These are phyloP conservation scores for Leptogaster cylindrica DNA, from an alignment of 2,888 invertebrate species.

Conservation along the genomic window DNA sequence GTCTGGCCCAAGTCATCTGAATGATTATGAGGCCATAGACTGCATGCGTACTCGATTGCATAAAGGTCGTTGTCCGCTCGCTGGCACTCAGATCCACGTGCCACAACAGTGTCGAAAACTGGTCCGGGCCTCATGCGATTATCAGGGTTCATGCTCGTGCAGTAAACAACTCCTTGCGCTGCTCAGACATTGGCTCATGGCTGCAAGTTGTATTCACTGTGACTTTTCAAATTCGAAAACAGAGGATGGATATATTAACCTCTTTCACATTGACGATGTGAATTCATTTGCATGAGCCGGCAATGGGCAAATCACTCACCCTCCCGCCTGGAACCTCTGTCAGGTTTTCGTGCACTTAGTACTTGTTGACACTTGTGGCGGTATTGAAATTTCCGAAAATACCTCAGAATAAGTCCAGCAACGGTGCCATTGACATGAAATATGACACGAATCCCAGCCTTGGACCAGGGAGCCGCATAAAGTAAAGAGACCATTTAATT, in stretches of 20 bases:
- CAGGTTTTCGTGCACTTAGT: too few relatives aligned
- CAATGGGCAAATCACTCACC: too few relatives aligned
- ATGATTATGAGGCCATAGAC: conserved; percentile 9
- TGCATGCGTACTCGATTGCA: conserved; percentile 3
- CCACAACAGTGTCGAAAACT: conserved; percentile 42
- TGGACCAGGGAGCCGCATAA: neutral
- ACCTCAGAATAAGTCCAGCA: neutral
- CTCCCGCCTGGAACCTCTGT: too few relatives aligned
- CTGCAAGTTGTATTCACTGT: neutral
- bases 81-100: conserved; percentile 34
- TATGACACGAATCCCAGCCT: neutral
- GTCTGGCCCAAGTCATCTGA: neutral
- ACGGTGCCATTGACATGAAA: neutral
- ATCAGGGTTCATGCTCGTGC: neutral
- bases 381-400: neutral
- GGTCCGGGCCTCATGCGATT: conserved; percentile 43
- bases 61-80: conserved; percentile 35
- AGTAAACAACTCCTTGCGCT: conserved; percentile 27
- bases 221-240: neutral
- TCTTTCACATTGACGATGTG: neutral
- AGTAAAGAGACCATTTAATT: too few relatives aligned
- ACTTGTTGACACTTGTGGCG: too few relatives aligned
- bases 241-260: neutral
- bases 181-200: neutral
- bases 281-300: neutral